These are phyloP conservation scores for Montipora cactus DNA, from an alignment of 64 coral and sea anemone species.

Conservation along the genomic window DNA sequence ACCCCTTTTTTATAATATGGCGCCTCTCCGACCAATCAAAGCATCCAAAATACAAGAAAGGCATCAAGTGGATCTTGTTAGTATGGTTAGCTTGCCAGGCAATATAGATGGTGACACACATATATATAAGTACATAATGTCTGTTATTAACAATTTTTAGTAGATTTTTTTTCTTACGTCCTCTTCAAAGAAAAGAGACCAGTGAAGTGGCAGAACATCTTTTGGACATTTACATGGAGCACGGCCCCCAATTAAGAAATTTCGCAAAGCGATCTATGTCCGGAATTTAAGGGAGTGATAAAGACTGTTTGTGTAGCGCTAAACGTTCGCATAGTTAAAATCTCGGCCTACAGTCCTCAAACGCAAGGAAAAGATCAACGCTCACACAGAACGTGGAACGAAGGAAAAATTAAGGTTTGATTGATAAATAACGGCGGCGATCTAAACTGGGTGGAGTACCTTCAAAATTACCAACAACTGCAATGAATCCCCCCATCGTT, in stretches of 20 bases:
- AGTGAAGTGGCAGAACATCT: neutral
- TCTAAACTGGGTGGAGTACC: slow-evolving; percentile 3
- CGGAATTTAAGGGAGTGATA: neutral
- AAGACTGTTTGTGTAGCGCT: slow-evolving; percentile 6
- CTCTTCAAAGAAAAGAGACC: neutral
- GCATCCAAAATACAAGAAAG: slow-evolving; percentile 2
- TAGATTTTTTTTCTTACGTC: neutral
- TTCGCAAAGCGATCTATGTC: neutral
- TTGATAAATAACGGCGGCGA: neutral
- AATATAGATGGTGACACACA: neutral
- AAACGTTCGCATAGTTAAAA: slow-evolving; percentile 9
- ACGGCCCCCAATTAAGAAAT: neutral
- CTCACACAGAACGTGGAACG: slow-evolving; percentile 43
- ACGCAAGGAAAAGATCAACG: slow-evolving; percentile 35
- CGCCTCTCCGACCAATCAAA: slow-evolving; percentile 14
- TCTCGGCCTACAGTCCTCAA: slow-evolving; percentile 34
- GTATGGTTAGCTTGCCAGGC: neutral
- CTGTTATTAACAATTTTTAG: slow-evolving; percentile 17
- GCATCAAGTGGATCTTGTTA: slow-evolving; percentile 22
- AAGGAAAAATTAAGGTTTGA: slow-evolving; percentile 32
- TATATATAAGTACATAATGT: slow-evolving; percentile 8
- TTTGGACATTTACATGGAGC: neutral
- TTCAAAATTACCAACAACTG: neutral
- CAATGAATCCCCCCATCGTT: slow-evolving; percentile 15
- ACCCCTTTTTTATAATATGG: slow-evolving; percentile 19